Percentiles rank a stretch among this genome's conserved stretches.
phyloP scores from a whole-genome alignment of 64 coral and sea anemone genomes.

The Acropora tenuis region DNA sequence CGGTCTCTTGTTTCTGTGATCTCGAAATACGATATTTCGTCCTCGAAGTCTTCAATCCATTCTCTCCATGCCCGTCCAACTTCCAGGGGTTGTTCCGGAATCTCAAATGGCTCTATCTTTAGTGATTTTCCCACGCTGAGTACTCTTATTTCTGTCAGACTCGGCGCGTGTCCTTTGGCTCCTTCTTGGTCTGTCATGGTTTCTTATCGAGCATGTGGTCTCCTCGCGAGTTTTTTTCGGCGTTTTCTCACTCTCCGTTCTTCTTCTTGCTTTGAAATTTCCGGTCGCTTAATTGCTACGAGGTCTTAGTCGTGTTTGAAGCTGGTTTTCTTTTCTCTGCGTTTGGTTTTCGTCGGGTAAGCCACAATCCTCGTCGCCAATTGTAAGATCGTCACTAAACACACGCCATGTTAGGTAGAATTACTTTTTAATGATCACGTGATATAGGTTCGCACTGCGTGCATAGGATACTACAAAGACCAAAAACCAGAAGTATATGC shows the following conservation, averaged over 20 bases:
- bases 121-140: conserved; percentile 12
- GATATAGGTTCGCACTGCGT: conserved; percentile 1
- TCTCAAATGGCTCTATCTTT: conserved; percentile 59
- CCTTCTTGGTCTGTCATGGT: not conserved
- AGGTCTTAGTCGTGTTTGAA: not conserved
- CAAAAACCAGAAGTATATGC: too few relatives aligned
- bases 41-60: too few relatives aligned
- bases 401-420: conserved; percentile 28
- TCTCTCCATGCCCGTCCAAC: not conserved
- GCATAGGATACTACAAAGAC: conserved; percentile 7
- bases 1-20: too few relatives aligned
- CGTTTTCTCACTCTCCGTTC: too few relatives aligned
- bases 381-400: conserved; percentile 4
- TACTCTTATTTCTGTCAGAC: not conserved
- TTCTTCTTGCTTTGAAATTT: not conserved
- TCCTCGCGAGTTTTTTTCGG: not conserved
- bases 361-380: conserved; percentile 20
- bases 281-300: not conserved
- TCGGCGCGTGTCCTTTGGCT: conserved; percentile 6
- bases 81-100: conserved; percentile 57
- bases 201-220: too few relatives aligned
- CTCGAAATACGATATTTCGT: too few relatives aligned
- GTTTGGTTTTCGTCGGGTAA: conserved; percentile 12
- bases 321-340: conserved; percentile 5
- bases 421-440: not conserved